Base-by-base conservation (phyloP, 1,140 invertebrate genomes). In the Venturia canescens region DNA sequence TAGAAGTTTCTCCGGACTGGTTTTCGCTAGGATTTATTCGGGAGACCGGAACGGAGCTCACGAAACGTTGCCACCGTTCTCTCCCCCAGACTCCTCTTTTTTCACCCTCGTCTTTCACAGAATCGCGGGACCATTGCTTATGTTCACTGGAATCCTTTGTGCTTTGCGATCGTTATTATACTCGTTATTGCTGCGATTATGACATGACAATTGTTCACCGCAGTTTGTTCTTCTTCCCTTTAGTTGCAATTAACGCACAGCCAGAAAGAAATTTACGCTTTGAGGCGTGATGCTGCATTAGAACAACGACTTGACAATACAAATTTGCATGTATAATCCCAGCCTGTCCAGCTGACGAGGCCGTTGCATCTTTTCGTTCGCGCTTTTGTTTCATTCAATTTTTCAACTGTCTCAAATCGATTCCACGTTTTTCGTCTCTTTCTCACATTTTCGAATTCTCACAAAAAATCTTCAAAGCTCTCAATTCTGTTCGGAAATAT, bases 141-240 rank as follows among this genome's bases (percentile, higher is more conserved):
- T 63, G 60, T 27, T 63, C 60, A 27, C 21, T 63, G 23, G 26
- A 63, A 27, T 6, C 60, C 60, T 63, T 63, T 26, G 60, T 63
- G 23, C 60, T 15, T n/a, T 53, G 60, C n/a, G 50, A 53, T 53
- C 50, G n/a, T 63, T 63, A 63, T 63, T 63, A 63, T 63, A n/a
- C 60, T 63, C 60, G 69, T 71, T 38, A 71, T 71, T 71, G 69
- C 69, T 71, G 69, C 31, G 44, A 71, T 71, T 71, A 71, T 21
- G 31, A 71, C 7, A 48, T 34, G 18, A 13, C 60, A 63, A 63
- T 63, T 63, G 60, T 63, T 63, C 23, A 13, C n/a, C 23, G n/a
- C 27, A n/a, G 11, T 63, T 27, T 7, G 11, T 63, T 63, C 15
- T 63, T 27, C 26, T 63, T 63, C 7, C 21, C 16, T 63, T 63